Evolutionary conservation across 1,140 invertebrate genomes (phyloP).

Genomic region (Pseudomyrmex gracilis): DNA sequence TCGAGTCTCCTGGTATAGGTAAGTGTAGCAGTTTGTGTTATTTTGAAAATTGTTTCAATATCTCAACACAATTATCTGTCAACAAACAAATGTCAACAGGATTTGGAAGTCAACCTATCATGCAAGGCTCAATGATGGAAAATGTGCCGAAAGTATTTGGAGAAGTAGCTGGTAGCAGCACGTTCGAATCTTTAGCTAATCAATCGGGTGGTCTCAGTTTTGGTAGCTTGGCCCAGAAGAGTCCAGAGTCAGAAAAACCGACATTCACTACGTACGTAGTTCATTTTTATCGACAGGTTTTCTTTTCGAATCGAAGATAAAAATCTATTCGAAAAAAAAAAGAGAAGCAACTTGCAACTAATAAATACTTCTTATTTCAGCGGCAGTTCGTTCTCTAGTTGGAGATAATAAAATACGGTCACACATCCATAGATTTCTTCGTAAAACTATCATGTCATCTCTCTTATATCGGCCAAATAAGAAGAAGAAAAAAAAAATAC

Average conservation of each 20-base stretch:
- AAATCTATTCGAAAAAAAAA: not conserved
- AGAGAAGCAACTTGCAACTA: constrained; percentile 4
- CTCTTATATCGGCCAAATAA: constrained; percentile 5
- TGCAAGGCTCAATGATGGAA: constrained; percentile 76
- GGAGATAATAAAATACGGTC: constrained; percentile 75
- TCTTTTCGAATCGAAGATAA: not conserved
- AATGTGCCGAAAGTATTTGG: constrained; percentile 82
- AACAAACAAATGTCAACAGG: constrained; percentile 58
- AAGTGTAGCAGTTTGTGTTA: not conserved
- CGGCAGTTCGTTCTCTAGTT: constrained; percentile 82
- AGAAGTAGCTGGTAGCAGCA: constrained; percentile 72
- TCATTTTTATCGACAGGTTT: not conserved
- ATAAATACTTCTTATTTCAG: constrained; percentile 71
- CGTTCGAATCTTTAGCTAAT: constrained; percentile 80
- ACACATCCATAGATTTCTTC: constrained; percentile 1
- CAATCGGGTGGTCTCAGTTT: constrained; percentile 82
- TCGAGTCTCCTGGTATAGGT: constrained; percentile 39
- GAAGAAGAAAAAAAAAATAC: constrained; percentile 12
- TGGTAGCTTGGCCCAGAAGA: constrained; percentile 82
- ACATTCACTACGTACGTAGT: constrained; percentile 79
- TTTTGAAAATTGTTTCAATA: too few relatives aligned
- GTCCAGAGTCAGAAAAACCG: constrained; percentile 77
- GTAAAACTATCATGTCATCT: constrained; percentile 24
- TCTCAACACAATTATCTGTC: too few relatives aligned
- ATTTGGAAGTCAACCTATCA: constrained; percentile 78